A percentile compares a stretch with the other conserved stretches of the same genome.
Conservation (phyloP, 2,113 vertebrate species). For the Chamaetylas fuelleborni region DNA sequence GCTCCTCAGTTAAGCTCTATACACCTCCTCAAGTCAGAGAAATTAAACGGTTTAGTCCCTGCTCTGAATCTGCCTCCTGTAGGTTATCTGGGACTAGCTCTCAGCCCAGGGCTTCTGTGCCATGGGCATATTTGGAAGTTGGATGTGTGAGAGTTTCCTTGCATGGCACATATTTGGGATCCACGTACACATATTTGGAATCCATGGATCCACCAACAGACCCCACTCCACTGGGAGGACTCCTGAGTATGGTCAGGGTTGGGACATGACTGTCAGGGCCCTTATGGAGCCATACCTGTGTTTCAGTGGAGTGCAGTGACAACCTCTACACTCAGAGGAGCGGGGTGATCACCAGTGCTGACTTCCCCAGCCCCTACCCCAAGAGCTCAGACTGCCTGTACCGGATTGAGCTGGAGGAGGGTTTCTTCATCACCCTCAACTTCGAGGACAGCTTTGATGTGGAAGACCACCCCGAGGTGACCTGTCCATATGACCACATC, state of each 20-base stretch:
- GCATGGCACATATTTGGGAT: neutral
- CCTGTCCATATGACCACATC: conserved; percentile 91
- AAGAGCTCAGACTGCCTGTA: conserved; percentile 91
- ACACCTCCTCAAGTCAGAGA: neutral
- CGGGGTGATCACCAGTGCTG: conserved; percentile 80
- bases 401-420: conserved; percentile 84
- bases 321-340: conserved; percentile 85
- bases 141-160: neutral
- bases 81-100: neutral
- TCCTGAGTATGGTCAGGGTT: neutral
- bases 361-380: conserved; percentile 90
- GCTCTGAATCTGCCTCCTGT: neutral
- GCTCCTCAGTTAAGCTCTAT: neutral
- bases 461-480: conserved; percentile 90
- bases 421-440: conserved; percentile 83
- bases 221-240: neutral
- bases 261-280: neutral
- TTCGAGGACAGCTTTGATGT: conserved; percentile 89
- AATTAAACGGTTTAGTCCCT: neutral
- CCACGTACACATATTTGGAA: neutral
- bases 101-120: neutral
- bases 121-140: neutral
- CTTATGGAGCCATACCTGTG: neutral
- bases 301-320: conserved; percentile 90
- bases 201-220: neutral